Evolutionary conservation across 2,888 invertebrate genomes (phyloP).

Genomic region (Leucozona laternaria): DNA sequence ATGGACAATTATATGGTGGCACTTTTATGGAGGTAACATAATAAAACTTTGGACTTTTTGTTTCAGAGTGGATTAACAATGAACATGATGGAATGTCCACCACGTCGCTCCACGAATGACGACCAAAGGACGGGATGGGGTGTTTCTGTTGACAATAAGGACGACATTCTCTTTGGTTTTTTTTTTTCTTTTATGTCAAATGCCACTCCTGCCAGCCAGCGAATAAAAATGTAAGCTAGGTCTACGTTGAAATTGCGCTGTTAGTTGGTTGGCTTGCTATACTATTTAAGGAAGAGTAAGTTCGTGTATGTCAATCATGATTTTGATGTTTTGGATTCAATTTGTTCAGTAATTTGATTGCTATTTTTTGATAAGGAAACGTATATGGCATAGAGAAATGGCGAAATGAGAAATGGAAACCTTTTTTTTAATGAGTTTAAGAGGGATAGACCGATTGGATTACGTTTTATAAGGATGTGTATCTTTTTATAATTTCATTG

Average conservation of each 20-base stretch:
- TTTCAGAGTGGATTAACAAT: conserved; percentile 66
- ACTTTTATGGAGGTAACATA: conserved; percentile 72
- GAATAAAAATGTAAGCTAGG: conserved; percentile 33
- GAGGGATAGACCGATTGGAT: conserved; percentile 49
- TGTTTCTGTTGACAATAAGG: conserved; percentile 33
- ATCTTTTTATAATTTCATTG: conserved; percentile 46
- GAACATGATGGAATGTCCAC: conserved; percentile 19
- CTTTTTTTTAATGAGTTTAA: conserved; percentile 64
- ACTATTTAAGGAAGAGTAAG: conserved; percentile 8
- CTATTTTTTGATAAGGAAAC: conserved; percentile 58
- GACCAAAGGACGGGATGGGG: neutral
- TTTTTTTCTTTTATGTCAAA: neutral
- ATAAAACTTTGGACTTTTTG: conserved; percentile 72
- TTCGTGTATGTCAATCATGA: conserved; percentile 60
- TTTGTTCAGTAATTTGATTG: conserved; percentile 70
- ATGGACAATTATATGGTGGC: conserved; percentile 69
- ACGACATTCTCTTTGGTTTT: conserved; percentile 7
- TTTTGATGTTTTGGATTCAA: conserved; percentile 69
- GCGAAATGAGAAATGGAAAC: conserved; percentile 39
- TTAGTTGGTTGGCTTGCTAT: neutral
- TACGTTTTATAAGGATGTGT: conserved; percentile 31
- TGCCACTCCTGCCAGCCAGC: neutral
- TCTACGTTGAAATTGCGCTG: conserved; percentile 18
- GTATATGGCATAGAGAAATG: conserved; percentile 10
- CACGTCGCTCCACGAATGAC: neutral